Conservation (phyloP, 1,140 invertebrate species). For the Philotrypesis tridentata region DNA sequence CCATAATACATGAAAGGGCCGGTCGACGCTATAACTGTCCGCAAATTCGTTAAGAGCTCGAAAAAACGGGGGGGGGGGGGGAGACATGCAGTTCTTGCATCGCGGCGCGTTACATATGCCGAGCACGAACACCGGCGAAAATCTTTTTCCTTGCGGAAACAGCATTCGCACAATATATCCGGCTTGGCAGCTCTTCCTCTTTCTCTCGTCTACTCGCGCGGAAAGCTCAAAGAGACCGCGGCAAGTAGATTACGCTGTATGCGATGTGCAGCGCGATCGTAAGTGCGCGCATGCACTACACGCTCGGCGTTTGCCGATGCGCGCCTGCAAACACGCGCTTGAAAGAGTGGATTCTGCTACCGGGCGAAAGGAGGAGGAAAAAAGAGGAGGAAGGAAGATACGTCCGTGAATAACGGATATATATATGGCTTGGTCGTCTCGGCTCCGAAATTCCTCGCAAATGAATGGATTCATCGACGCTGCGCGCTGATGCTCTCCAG, state of each 20-base stretch:
- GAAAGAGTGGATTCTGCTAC: constrained; percentile 5
- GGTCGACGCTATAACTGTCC: constrained; percentile 8
- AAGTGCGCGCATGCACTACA: constrained; percentile 1
- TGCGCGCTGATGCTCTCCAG: no score
- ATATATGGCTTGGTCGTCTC: neutral
- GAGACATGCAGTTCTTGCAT: neutral
- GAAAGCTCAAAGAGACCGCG: constrained; percentile 38
- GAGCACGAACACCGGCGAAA: constrained; percentile 37
- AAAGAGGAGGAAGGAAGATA: neutral
- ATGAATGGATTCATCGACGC: constrained; percentile 35
- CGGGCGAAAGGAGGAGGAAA: no score
- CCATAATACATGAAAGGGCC: neutral
- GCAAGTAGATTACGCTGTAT: constrained; percentile 41
- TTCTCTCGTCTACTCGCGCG: neutral
- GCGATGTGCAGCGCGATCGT: constrained; percentile 7
- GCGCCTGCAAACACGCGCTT: neutral
- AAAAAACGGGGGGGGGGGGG: neutral
- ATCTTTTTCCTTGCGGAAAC: constrained; percentile 15
- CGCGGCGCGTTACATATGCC: constrained; percentile 30
- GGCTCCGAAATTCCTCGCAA: constrained; percentile 26
- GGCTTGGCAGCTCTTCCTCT: neutral
- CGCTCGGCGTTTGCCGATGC: no score
- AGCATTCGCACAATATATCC: constrained; percentile 3
- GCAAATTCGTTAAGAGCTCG: constrained; percentile 41
- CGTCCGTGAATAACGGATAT: neutral